Percentiles rank a stretch among this genome's conserved stretches.
These are phyloP conservation scores for Hemiscyllium ocellatum DNA, from an alignment of 2,113 vertebrate genomes.

Conservation along the genomic window DNA sequence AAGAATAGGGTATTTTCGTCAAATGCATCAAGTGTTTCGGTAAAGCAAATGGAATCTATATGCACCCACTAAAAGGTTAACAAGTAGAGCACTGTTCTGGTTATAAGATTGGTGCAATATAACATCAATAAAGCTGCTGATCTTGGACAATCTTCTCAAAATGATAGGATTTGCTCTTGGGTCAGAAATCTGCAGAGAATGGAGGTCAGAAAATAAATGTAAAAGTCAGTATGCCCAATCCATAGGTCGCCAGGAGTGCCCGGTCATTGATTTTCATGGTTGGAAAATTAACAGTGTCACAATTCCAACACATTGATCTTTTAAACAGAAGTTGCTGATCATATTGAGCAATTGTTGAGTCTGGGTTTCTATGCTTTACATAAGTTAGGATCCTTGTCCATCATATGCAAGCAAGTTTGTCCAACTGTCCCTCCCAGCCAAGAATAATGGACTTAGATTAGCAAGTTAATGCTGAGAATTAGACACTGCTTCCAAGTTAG, in stretches of 20 bases:
- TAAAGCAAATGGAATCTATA: not conserved
- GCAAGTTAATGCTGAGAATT: not conserved
- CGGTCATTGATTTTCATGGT: not conserved
- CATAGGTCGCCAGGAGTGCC: not conserved
- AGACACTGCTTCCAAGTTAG: not conserved
- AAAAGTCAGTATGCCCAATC: not conserved
- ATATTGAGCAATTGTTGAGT: not conserved
- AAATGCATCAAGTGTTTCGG: not conserved
- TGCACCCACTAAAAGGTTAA: not conserved
- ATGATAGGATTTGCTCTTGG: not conserved
- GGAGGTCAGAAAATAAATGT: not conserved
- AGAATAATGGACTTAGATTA: not conserved
- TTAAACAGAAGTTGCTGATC: not conserved
- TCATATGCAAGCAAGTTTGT: not conserved
- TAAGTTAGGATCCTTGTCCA: no score
- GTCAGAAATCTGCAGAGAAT: not conserved
- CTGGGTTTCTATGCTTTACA: not conserved
- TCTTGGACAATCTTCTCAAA: not conserved
- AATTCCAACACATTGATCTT: conserved; percentile 13
- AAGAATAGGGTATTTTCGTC: not conserved
- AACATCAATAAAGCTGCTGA: not conserved
- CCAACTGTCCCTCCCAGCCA: not conserved
- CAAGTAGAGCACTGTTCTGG: not conserved
- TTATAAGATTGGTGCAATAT: not conserved
- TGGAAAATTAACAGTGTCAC: not conserved